Percentiles rank a stretch among this genome's conserved stretches.
phyloP scores from a whole-genome alignment of 2,888 invertebrate species.

The Lapara coniferarum region DNA sequence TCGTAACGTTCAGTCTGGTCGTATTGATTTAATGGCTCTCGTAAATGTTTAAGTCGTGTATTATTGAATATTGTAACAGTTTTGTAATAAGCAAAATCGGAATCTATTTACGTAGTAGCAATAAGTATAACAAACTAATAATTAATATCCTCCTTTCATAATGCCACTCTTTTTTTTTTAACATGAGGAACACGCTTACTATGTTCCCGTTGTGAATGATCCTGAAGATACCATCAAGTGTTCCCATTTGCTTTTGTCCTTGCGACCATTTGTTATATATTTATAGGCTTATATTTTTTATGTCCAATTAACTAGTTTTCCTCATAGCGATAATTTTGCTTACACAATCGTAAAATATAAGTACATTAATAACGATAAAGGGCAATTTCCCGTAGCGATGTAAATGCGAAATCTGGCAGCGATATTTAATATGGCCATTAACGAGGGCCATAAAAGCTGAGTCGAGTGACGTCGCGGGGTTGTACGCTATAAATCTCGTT shows the following conservation, averaged over 20 bases:
- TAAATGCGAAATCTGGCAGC: conserved; percentile 21
- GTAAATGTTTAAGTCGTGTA: no score
- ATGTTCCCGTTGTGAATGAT: no score
- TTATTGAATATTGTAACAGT: no score
- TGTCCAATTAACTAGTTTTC: not conserved
- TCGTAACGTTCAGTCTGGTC: not conserved
- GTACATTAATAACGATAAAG: conserved; percentile 20
- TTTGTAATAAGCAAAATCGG: no score
- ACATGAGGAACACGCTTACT: no score
- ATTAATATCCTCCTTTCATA: no score
- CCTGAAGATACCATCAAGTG: no score
- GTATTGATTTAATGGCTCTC: not conserved
- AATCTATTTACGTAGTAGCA: no score
- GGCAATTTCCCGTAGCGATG: conserved; percentile 14
- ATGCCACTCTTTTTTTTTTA: no score
- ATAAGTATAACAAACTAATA: no score
- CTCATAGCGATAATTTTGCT: not conserved
- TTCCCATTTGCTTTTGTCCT: no score
- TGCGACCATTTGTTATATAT: no score
- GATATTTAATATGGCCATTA: conserved; percentile 43
- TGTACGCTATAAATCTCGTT: conserved; percentile 39
- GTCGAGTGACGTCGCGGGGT: conserved; percentile 36
- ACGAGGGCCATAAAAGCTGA: conserved; percentile 46
- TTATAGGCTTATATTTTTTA: not conserved
- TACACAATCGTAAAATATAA: conserved; percentile 12